Percentiles rank a stretch among this genome's conserved stretches.
These are phyloP conservation scores for Punctoribates punctum DNA, from an alignment of 2,888 invertebrate species.

Conservation along the genomic window DNA sequence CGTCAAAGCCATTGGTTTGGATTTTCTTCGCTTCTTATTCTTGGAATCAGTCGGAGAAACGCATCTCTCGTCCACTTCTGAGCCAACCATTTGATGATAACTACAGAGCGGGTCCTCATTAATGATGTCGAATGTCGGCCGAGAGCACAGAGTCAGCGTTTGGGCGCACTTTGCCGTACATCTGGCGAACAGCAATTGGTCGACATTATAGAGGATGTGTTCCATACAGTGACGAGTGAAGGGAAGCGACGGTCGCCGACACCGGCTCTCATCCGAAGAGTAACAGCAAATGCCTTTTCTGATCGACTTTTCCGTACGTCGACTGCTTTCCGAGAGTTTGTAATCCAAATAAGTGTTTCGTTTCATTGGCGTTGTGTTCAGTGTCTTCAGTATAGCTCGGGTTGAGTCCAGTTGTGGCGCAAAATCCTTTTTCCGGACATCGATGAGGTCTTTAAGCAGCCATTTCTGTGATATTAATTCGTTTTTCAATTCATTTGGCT, in stretches of 20 bases:
- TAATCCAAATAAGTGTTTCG: background rate
- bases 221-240: slow-evolving; percentile 75
- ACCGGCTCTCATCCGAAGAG: slow-evolving; percentile 49
- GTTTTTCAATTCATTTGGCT: slow-evolving; percentile 36
- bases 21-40: background rate
- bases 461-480: slow-evolving; percentile 40
- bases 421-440: slow-evolving; percentile 7
- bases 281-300: slow-evolving; percentile 50
- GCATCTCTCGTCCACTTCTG: background rate
- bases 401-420: background rate
- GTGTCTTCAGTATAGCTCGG: background rate
- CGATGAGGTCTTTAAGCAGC: slow-evolving; percentile 31
- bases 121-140: slow-evolving; percentile 71
- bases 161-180: slow-evolving; percentile 72
- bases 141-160: slow-evolving; percentile 68
- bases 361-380: slow-evolving; percentile 3
- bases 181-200: slow-evolving; percentile 74
- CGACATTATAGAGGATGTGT: slow-evolving; percentile 67
- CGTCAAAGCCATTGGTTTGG: slow-evolving; percentile 33
- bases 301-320: slow-evolving; percentile 37
- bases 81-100: slow-evolving; percentile 66
- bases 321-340: slow-evolving; percentile 8
- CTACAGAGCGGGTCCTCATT: slow-evolving; percentile 79
- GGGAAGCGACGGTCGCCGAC: slow-evolving; percentile 61
- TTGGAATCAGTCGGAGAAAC: background rate